These are phyloP conservation scores for Panonychus citri DNA, from an alignment of 1,140 invertebrate species.

Conservation along the genomic window DNA sequence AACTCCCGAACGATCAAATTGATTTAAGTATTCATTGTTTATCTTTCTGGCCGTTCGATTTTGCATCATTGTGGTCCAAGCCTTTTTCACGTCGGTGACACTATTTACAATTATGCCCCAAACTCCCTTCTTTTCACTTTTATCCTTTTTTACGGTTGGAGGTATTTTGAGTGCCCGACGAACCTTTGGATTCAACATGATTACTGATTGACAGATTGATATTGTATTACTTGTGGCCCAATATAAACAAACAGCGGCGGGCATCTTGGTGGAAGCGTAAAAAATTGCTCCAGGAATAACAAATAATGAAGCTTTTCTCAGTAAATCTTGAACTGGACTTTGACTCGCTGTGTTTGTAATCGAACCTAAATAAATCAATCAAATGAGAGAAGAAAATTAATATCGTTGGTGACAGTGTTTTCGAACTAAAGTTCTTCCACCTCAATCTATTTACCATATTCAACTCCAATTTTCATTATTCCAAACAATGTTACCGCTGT, in stretches of 20 bases:
- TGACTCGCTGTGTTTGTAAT: no score
- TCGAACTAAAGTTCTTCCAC: background rate
- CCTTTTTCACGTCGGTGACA: no score
- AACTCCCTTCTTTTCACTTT: background rate
- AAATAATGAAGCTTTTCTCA: no score
- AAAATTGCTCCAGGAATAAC: slow-evolving; percentile 6
- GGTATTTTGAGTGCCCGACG: background rate
- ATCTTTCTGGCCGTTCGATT: no score
- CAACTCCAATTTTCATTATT: slow-evolving; percentile 43
- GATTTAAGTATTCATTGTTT: no score
- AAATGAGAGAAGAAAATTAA: no score
- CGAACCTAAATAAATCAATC: no score
- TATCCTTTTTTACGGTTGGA: background rate
- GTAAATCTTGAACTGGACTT: no score
- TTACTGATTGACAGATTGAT: slow-evolving; percentile 51
- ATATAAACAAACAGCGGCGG: slow-evolving; percentile 57
- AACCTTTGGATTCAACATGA: slow-evolving; percentile 32
- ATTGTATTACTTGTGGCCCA: slow-evolving; percentile 74
- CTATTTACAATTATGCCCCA: no score
- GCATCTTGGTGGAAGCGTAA: slow-evolving; percentile 13
- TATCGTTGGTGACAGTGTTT: no score
- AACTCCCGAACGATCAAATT: background rate
- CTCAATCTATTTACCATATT: slow-evolving; percentile 2
- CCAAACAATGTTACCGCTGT: slow-evolving; percentile 51
- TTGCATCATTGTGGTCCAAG: background rate